Evolutionary conservation across 2,888 invertebrate species (phyloP).

Genomic region (Calephelis perditalis): DNA sequence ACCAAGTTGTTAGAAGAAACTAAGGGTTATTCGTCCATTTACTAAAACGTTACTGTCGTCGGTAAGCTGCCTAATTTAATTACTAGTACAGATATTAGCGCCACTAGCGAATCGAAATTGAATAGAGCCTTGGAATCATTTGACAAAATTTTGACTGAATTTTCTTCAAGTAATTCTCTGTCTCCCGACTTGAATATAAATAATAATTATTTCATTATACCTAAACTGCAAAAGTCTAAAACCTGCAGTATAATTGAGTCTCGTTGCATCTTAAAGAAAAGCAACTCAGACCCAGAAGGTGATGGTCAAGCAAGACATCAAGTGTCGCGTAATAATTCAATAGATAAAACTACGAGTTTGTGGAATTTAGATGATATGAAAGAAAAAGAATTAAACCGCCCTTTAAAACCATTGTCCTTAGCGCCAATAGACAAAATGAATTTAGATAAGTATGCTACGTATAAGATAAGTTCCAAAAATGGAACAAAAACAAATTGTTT

Average conservation of each 20-base stretch:
- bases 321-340: slow-evolving; percentile 65
- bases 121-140: slow-evolving; percentile 70
- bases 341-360: slow-evolving; percentile 77
- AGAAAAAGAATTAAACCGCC: slow-evolving; percentile 65
- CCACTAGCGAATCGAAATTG: slow-evolving; percentile 53
- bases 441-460: slow-evolving; percentile 71
- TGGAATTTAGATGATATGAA: slow-evolving; percentile 79
- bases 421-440: slow-evolving; percentile 58
- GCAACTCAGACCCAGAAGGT: slow-evolving; percentile 66
- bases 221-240: slow-evolving; percentile 82
- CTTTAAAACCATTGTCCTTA: slow-evolving; percentile 56
- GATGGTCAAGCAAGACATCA: slow-evolving; percentile 51
- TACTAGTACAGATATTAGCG: slow-evolving; percentile 31
- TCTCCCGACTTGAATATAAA: slow-evolving; percentile 42
- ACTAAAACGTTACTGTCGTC: slow-evolving; percentile 70
- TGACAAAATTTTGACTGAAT: slow-evolving; percentile 68
- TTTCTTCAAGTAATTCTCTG: slow-evolving; percentile 50
- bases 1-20: slow-evolving; percentile 55
- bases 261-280: slow-evolving; percentile 81
- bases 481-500: slow-evolving; percentile 55
- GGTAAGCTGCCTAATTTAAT: slow-evolving; percentile 38
- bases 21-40: slow-evolving; percentile 67
- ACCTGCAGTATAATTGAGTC: slow-evolving; percentile 85
- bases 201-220: slow-evolving; percentile 57
- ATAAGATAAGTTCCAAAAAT: slow-evolving; percentile 69